Evolutionary conservation across 2,113 vertebrate genomes (phyloP), one percentile per base, ranked within the genome.

Genomic region (Brachyistius frenatus): DNA sequence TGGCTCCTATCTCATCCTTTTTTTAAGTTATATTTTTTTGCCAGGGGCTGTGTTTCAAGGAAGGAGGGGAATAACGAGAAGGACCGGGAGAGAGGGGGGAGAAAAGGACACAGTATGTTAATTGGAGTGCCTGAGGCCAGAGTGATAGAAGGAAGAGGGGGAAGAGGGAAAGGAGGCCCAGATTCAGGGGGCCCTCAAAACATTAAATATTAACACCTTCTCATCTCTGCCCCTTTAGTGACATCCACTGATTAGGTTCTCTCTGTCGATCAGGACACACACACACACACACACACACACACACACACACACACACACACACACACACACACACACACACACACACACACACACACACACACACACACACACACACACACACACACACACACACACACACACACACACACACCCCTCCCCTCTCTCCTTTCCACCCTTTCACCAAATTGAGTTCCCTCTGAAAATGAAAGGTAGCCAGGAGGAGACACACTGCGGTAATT

Each of bases 151-250:
- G 76, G 77, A 71, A 73, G 67, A 73, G 31, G 72, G 76, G 63
- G 84, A 79, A 66, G 72, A 70, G 66, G 70, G 81, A 75, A 64
- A 74, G 67, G 77, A 85, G 72, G 65, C 85, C 76, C 70, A 73
- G 71, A 84, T 88, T 82, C 66, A 49, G 73, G 80, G 63, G 53
- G 57, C 69, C 76, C 89, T 69, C 60, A 15, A 85, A 89, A 91
- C 93, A 95, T 95, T 88, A 95, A 95, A 95, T 95, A 95, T 95
- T 94, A 94, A 95, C 91, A 90, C 84, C 78, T 78, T 91, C 90
- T 93, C 88, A 93, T 95, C 88, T 92, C 68, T 88, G 91, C 73
- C 88, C 91, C 85, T 90, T 91, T 85, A 63, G 80, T 92, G 92
- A 95, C 88, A 90, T 81, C 81, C 70, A 78, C 92, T 93, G 93